Evolutionary conservation across 1,140 invertebrate species (phyloP).

Genomic region (Cotesia vestalis): DNA sequence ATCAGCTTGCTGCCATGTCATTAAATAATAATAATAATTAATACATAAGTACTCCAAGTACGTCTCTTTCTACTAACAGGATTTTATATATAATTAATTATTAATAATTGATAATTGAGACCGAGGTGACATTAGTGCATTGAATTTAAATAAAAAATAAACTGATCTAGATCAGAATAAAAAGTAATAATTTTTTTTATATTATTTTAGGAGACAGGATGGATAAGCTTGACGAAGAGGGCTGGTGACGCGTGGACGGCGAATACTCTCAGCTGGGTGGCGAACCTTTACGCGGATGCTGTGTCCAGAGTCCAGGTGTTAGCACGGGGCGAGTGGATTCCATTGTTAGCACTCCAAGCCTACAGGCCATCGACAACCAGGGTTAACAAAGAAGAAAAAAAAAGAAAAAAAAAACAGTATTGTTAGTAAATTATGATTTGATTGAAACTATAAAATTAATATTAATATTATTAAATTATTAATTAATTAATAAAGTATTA

Average conservation of each 20-base stretch:
- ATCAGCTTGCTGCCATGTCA: slow-evolving; percentile 7
- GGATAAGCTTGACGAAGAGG: slow-evolving; percentile 63
- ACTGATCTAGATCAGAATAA: too few relatives aligned
- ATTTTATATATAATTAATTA: background rate
- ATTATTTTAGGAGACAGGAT: slow-evolving; percentile 48
- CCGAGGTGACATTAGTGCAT: background rate
- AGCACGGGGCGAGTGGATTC: slow-evolving; percentile 67
- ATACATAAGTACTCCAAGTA: slow-evolving; percentile 1
- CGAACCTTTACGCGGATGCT: slow-evolving; percentile 64
- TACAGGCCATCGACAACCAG: slow-evolving; percentile 71
- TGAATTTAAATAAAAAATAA: background rate
- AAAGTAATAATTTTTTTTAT: background rate
- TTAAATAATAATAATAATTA: too few relatives aligned
- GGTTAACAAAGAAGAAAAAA: slow-evolving; percentile 71
- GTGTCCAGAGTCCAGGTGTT: slow-evolving; percentile 67
- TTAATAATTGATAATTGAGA: background rate
- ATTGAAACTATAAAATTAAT: too few relatives aligned
- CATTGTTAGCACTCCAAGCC: slow-evolving; percentile 76
- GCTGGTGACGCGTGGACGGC: slow-evolving; percentile 64
- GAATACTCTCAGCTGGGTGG: slow-evolving; percentile 61
- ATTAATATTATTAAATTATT: slow-evolving; percentile 51
- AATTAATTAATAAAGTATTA: slow-evolving; percentile 50
- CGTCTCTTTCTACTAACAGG: background rate
- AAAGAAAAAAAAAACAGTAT: slow-evolving; percentile 65
- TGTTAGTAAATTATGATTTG: slow-evolving; percentile 66